Evolutionary conservation across 2,797 vertebrate species (phyloP).

Genomic region (Phyllotis vaccarum): DNA sequence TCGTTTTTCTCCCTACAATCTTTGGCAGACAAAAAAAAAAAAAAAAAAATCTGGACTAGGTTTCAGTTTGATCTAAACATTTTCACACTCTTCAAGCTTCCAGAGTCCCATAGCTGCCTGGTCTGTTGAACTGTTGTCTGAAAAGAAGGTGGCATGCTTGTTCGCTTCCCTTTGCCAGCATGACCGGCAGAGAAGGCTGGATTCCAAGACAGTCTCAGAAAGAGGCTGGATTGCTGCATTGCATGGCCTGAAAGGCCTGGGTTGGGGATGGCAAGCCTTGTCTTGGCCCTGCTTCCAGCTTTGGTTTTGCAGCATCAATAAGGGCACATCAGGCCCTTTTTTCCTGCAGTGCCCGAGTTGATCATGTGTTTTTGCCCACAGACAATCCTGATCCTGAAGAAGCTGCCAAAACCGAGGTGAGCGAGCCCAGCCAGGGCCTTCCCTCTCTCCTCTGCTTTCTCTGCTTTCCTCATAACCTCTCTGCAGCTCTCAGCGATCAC

Average conservation of each 20-base stretch:
- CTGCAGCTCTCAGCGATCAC: background rate
- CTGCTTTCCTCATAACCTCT: background rate
- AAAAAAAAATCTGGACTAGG: background rate
- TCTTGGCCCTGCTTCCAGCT: background rate
- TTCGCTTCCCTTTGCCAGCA: background rate
- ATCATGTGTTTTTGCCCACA: slow-evolving; percentile 58
- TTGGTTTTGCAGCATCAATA: background rate
- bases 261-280: background rate
- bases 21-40: background rate
- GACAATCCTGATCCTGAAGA: background rate
- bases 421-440: background rate
- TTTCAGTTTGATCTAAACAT: background rate
- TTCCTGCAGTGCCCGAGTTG: background rate
- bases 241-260: background rate
- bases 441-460: too few species aligned
- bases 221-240: background rate
- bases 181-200: background rate
- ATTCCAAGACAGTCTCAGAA: background rate
- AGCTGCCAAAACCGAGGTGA: slow-evolving; percentile 61
- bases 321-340: too few species aligned
- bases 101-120: background rate
- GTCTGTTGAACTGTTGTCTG: background rate
- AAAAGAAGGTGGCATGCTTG: background rate
- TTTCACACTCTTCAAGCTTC: background rate
- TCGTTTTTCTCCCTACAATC: background rate